Evolutionary conservation across 1,140 invertebrate genomes (phyloP), one percentile per base, ranked within the genome.

Genomic region (Dolichoris vasculosae): DNA sequence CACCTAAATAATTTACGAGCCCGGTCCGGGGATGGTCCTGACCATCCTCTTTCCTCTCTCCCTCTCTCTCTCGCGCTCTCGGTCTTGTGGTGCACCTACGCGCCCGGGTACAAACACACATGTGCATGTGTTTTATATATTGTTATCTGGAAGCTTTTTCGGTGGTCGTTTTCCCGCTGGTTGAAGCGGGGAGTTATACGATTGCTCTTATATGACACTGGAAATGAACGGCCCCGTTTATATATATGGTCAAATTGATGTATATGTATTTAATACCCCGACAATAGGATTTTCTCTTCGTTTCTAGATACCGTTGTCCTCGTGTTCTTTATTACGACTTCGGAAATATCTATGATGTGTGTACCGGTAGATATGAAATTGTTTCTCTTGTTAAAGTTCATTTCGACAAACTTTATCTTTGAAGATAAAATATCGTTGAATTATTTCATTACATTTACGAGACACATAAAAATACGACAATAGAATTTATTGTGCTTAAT

Each of bases 1-100:
- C 83, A 79, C 76, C 83, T 85, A 85, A 88, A 89, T 89, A 89
- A 89, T 89, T 89, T 89, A 89, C 88, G 88, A 88, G 64, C 63
- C 8, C 67, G 67, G 69, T 32, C 30, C 55, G 59, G n/a, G 82
- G 59, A 77, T 51, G 30, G 59, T n/a, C 40, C 77, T 30, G n/a
- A 20, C 38, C 15, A 26, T 71, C 64, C 30, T 71, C 32, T 40
- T 30, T 11, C 20, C 1, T 59, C 30, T 78, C 80, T 43, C 71
- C 20, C 71, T 40, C 71, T 30, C 48, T 46, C 48, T 48, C 82
- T 67, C 82, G 67, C 30, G n/a, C n/a, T n/a, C n/a, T n/a, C n/a
- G n/a, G n/a, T n/a, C n/a, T n/a, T n/a, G n/a, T n/a, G n/a, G n/a
- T n/a, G n/a, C 26, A 59, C 71, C 20, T 15, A 35, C 13, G 11